Conservation (phyloP, 2,888 invertebrate genomes). For the Diarsia mendica region DNA sequence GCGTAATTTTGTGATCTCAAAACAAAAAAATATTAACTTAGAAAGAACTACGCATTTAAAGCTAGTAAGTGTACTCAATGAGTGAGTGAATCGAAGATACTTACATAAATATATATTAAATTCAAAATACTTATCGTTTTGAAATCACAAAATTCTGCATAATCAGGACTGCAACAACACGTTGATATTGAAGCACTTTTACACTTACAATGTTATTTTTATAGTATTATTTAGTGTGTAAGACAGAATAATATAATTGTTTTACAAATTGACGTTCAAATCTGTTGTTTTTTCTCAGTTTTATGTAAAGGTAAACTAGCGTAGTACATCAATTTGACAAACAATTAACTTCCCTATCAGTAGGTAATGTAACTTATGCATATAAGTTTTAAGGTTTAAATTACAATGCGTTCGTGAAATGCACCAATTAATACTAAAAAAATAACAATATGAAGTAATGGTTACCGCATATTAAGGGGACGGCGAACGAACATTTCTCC, state of each 20-base stretch:
- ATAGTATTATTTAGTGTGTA: background rate
- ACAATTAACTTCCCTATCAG: background rate
- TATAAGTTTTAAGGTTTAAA: background rate
- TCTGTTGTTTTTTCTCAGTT: background rate
- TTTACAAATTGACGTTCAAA: background rate
- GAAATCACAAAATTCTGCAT: conserved; percentile 61
- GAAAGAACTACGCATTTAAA: conserved; percentile 3
- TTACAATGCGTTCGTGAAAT: conserved; percentile 3
- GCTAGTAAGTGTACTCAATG: conserved; percentile 4
- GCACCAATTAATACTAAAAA: background rate
- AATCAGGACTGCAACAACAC: conserved; percentile 34
- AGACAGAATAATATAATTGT: no score
- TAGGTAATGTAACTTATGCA: background rate
- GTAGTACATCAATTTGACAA: background rate
- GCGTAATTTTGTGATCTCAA: conserved; percentile 58
- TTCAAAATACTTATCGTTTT: conserved; percentile 61
- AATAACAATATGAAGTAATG: no score
- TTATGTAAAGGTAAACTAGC: no score
- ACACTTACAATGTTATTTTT: conserved; percentile 20
- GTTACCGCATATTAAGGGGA: no score
- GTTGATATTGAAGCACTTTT: conserved; percentile 52
- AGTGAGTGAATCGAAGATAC: conserved; percentile 8
- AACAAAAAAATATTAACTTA: conserved; percentile 22
- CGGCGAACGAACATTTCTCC: no score
- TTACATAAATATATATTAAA: conserved; percentile 35